Base-by-base conservation (phyloP, 1,140 invertebrate species). In the Chionoecetes opilio region DNA sequence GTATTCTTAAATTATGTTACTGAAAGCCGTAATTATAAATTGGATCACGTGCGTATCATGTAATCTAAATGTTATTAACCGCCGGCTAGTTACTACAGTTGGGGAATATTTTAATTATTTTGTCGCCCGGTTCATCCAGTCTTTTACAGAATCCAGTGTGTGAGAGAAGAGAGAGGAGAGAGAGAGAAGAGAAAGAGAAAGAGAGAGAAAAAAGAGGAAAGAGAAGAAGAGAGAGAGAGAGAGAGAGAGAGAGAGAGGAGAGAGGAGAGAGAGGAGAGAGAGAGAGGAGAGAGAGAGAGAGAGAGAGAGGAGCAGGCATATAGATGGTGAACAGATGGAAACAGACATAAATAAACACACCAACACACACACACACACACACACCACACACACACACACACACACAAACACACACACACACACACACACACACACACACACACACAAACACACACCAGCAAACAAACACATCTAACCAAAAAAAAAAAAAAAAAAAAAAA, bases 61-160 rank as follows among this genome's bases (percentile, higher is more conserved):
- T 75, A 75, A 75, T 75, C 63, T 75, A 75, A 75, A 75, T 75
- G 63, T 75, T 75, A 75, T 75, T 75, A 75, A 75, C 63, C 63
- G n/a, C 63, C 63, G 63, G 21, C 63, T n/a, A 75, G 63, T 75
- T 75, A 75, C 63, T 75, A 75, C 63, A n/a, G 63, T n/a, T n/a
- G 63, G 63, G 63, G 63, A 75, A n/a, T 75, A n/a, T 75, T 75
- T 75, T 26, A n/a, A 75, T 75, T n/a, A 75, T n/a, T 75, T 75
- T 75, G 63, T 75, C n/a, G 63, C 63, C n/a, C n/a, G 63, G 21
- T 75, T 75, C 46, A 53, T 53, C 46, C 46, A 14, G 46, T 53
- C 46, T 53, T 53, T 53, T 53, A 2, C 46, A 53, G 46, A 9
- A 9, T 53, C 11, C 46, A 53, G n/a, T n/a, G n/a, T n/a, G 63